A percentile compares a stretch with the other conserved stretches of the same genome.
These are phyloP conservation scores for Anthophora plumipes DNA, from an alignment of 2,888 invertebrate species.

Conservation along the genomic window DNA sequence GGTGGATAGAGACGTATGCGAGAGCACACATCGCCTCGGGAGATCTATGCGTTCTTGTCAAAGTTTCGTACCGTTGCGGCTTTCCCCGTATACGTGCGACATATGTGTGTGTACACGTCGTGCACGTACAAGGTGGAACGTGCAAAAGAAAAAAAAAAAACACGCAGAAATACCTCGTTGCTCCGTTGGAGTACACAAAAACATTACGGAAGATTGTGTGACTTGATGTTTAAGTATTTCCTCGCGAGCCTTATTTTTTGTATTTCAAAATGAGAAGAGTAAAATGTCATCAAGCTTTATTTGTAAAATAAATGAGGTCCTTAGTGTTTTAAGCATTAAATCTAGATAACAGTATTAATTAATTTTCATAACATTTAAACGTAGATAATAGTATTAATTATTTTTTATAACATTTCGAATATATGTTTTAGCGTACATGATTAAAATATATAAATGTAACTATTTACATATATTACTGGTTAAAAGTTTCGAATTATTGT, in stretches of 20 bases:
- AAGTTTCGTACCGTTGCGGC: slow-evolving; percentile 16
- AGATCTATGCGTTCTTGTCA: slow-evolving; percentile 42
- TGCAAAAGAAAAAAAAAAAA: slow-evolving; percentile 5
- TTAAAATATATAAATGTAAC: too few relatives aligned
- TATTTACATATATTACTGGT: too few relatives aligned
- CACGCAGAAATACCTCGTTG: not conserved
- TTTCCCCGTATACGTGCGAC: not conserved
- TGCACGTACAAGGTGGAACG: not conserved
- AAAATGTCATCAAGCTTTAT: too few relatives aligned
- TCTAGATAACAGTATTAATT: too few relatives aligned
- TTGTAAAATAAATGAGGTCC: too few relatives aligned
- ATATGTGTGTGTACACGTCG: slow-evolving; percentile 1
- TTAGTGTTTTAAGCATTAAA: too few relatives aligned
- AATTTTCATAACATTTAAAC: too few relatives aligned
- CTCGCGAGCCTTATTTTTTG: not conserved
- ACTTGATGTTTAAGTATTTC: slow-evolving; percentile 1
- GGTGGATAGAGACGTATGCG: slow-evolving; percentile 26
- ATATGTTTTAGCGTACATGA: too few relatives aligned
- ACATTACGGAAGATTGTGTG: not conserved
- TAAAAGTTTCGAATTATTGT: too few relatives aligned
- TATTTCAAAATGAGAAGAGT: not conserved
- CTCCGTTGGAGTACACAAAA: not conserved
- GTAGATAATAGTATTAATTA: not conserved
- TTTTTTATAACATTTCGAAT: not conserved
- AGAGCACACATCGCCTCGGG: not conserved